phyloP scores from a whole-genome alignment of 2,113 vertebrate species.

The Oxyura jamaicensis region DNA sequence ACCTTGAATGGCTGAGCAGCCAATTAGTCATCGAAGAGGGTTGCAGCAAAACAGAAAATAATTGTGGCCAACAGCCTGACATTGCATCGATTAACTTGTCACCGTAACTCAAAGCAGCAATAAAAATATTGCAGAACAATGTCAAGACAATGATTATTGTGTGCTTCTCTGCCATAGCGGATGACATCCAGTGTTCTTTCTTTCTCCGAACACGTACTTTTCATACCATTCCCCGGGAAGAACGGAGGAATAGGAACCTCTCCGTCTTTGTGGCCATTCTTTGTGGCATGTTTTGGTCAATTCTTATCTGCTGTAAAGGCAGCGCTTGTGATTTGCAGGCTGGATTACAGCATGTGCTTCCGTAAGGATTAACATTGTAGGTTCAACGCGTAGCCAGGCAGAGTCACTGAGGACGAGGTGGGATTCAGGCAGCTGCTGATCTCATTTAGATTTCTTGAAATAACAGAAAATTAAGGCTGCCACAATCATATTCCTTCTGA shows the following conservation, averaged over 20 bases:
- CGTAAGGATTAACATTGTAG: background rate
- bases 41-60: background rate
- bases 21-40: background rate
- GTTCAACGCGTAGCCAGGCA: rapidly evolving
- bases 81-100: background rate
- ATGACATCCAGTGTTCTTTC: background rate
- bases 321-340: background rate
- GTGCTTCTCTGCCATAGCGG: background rate
- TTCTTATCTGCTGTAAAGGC: background rate
- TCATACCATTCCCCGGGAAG: background rate
- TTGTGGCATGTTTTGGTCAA: background rate
- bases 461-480: background rate
- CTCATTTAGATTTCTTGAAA: background rate
- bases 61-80: background rate
- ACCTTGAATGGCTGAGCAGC: background rate
- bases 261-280: background rate
- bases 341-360: background rate
- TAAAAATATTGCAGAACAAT: background rate
- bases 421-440: background rate
- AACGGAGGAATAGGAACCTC: background rate
- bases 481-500: background rate
- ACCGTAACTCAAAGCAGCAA: background rate
- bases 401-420: background rate
- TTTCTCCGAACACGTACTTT: background rate
- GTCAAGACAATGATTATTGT: background rate